Percentiles rank a stretch among this genome's conserved stretches.
phyloP scores from a whole-genome alignment of 2,797 vertebrate species.

The Philypnodon macrostomus region DNA sequence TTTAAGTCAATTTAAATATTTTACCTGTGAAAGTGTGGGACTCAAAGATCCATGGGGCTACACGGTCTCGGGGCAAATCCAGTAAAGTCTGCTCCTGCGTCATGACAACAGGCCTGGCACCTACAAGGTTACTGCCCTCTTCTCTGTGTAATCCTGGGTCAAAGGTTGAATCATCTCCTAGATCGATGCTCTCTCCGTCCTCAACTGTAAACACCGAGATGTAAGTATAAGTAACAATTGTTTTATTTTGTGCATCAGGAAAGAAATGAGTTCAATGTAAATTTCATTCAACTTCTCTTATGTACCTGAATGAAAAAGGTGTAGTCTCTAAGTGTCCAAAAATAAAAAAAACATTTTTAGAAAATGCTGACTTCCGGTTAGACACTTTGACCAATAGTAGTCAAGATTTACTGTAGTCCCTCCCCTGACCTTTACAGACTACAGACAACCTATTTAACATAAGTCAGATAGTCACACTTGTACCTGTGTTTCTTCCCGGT shows the following conservation, averaged over 20 bases:
- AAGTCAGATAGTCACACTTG: too few species aligned
- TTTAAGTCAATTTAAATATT: background rate
- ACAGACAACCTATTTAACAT: too few species aligned
- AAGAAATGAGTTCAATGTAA: too few species aligned
- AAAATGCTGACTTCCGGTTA: too few species aligned
- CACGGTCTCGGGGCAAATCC: slow-evolving; percentile 70
- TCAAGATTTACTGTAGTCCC: too few species aligned
- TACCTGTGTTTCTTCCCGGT: slow-evolving; percentile 57
- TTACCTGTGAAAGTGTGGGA: slow-evolving; percentile 74
- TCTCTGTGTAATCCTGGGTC: slow-evolving; percentile 16
- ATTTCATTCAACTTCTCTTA: too few species aligned
- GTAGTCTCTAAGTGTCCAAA: too few species aligned
- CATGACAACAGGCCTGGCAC: slow-evolving; percentile 34
- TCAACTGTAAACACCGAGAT: slow-evolving; percentile 24
- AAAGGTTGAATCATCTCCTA: slow-evolving; percentile 22
- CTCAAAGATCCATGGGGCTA: slow-evolving; percentile 66
- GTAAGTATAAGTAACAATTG: background rate
- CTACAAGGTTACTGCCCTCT: slow-evolving; percentile 77
- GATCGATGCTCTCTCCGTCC: slow-evolving; percentile 24
- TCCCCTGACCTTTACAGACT: too few species aligned
- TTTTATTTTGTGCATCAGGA: too few species aligned
- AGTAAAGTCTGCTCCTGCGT: slow-evolving; percentile 56
- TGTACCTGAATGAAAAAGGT: too few species aligned
- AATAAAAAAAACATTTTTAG: too few species aligned
- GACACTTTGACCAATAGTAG: too few species aligned